Percentiles rank a stretch among this genome's conserved stretches.
phyloP scores from a whole-genome alignment of 2,797 vertebrate genomes.

The Pygocentrus nattereri region DNA sequence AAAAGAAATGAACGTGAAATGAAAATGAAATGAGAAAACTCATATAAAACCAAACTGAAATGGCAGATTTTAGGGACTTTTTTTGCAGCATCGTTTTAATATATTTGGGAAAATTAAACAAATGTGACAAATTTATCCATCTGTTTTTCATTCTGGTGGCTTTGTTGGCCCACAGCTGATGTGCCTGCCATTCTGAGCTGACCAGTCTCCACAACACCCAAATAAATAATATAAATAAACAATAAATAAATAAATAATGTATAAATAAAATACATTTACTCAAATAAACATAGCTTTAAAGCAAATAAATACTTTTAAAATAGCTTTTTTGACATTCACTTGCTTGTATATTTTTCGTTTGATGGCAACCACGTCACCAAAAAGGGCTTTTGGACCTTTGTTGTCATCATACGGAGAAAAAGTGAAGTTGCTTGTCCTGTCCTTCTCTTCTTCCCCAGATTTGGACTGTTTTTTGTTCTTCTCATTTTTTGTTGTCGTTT shows the following conservation, averaged over 20 bases:
- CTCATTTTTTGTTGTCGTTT: too few relatives aligned
- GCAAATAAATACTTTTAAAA: constrained; percentile 47
- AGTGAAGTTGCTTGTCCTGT: too few relatives aligned
- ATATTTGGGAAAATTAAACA: constrained; percentile 36
- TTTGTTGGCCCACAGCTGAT: background rate
- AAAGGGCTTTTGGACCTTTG: background rate
- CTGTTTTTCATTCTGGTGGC: constrained; percentile 25
- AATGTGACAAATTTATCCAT: constrained; percentile 3
- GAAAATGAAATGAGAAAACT: constrained; percentile 50
- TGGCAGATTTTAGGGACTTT: constrained; percentile 27
- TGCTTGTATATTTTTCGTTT: constrained; percentile 53
- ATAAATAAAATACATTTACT: constrained; percentile 11
- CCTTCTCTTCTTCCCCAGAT: background rate
- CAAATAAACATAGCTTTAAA: constrained; percentile 53
- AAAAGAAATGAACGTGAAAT: constrained; percentile 34
- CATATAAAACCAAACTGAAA: constrained; percentile 43
- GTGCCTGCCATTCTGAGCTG: constrained; percentile 17
- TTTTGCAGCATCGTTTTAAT: constrained; percentile 62
- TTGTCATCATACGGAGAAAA: background rate
- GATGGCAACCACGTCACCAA: constrained; percentile 52
- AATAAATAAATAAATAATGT: constrained; percentile 54
- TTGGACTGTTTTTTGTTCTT: background rate
- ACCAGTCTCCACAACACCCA: constrained; percentile 6
- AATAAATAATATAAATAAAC: constrained; percentile 52
- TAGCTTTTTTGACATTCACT: constrained; percentile 70